Conservation (phyloP, 2,113 vertebrate species). For the Rattus rattus region DNA sequence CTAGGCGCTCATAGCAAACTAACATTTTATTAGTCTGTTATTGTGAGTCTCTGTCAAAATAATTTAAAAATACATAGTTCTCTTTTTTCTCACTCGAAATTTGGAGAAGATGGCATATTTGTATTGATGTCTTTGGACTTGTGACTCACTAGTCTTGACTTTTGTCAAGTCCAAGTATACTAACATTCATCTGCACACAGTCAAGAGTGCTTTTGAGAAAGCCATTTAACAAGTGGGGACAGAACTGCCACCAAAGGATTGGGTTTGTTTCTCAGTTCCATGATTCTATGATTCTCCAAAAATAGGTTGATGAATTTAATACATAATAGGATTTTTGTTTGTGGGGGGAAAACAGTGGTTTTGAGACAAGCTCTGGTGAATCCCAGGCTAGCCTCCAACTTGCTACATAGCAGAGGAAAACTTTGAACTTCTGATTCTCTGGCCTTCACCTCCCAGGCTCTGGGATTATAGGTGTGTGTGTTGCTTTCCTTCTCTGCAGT, state of each 20-base stretch:
- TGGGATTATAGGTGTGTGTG: background rate
- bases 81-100: constrained; percentile 59
- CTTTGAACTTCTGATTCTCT: background rate
- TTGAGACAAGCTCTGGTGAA: background rate
- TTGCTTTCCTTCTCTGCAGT: background rate
- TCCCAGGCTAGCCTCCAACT: background rate
- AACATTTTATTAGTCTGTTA: background rate
- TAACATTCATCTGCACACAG: constrained; percentile 22
- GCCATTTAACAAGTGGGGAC: constrained; percentile 28
- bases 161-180: constrained; percentile 52
- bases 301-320: constrained; percentile 5
- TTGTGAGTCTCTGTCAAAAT: constrained; percentile 58
- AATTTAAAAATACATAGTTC: constrained; percentile 42
- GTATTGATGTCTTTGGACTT: constrained; percentile 52
- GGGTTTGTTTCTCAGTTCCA: background rate
- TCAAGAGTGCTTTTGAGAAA: background rate
- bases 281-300: constrained; percentile 1
- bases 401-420: background rate
- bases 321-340: background rate
- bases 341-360: background rate
- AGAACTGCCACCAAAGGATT: background rate
- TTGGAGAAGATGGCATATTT: constrained; percentile 59
- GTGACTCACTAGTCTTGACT: constrained; percentile 58
- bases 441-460: background rate
- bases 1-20: background rate